Evolutionary conservation across 92 coral and sea anemone species (phyloP).

Genomic region (Epizoanthus fatuus): DNA sequence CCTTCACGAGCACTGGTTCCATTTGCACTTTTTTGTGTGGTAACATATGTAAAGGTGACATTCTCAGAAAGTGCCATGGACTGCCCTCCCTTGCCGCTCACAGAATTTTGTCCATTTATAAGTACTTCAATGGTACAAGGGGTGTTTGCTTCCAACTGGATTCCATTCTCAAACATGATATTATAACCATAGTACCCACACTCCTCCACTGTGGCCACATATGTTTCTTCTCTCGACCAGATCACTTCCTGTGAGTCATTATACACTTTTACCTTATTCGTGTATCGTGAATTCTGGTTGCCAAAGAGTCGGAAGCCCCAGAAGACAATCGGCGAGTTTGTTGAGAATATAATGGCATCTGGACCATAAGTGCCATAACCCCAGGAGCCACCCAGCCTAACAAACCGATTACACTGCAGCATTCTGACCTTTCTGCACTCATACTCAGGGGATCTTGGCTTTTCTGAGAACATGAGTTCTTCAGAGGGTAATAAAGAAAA

Average conservation of each 20-base stretch:
- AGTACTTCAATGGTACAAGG: conserved; percentile 39
- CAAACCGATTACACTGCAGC: conserved; percentile 43
- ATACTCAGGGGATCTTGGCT: conserved; percentile 19
- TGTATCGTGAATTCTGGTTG: conserved; percentile 22
- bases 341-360: conserved; percentile 40
- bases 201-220: conserved; percentile 39
- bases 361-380: conserved; percentile 43
- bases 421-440: conserved; percentile 26
- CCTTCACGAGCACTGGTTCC: conserved; percentile 47
- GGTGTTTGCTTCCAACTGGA: conserved; percentile 39
- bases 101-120: conserved; percentile 33
- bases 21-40: conserved; percentile 46
- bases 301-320: conserved; percentile 48
- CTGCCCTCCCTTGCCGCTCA: conserved; percentile 43
- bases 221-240: conserved; percentile 41
- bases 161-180: conserved; percentile 42
- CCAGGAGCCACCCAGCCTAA: conserved; percentile 39
- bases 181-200: conserved; percentile 46
- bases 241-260: conserved; percentile 43
- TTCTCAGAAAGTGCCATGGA: conserved; percentile 30
- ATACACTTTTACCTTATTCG: conserved; percentile 33
- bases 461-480: conserved; percentile 14
- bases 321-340: conserved; percentile 34
- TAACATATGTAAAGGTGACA: conserved; percentile 41
- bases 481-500: conserved; percentile 28